Percentiles rank a stretch among this genome's conserved stretches.
Conservation (phyloP, 2,888 invertebrate species). For the Lacanobia wlatinum region DNA sequence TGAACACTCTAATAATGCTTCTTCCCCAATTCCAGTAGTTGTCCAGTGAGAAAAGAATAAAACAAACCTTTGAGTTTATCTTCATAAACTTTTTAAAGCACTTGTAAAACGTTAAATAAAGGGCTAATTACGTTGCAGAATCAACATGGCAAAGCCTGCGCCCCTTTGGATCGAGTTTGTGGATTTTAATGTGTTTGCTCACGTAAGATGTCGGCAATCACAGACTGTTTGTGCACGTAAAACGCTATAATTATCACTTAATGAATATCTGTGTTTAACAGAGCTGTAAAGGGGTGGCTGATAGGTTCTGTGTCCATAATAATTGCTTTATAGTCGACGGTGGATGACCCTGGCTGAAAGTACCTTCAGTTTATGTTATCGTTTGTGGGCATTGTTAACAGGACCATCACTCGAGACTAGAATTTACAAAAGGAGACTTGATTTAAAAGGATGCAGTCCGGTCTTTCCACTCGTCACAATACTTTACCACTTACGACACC, state of each 20-base stretch:
- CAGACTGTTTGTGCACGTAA: conserved; percentile 50
- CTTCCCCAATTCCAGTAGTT: conserved; percentile 1
- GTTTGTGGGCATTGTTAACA: background rate
- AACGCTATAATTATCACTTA: conserved; percentile 51
- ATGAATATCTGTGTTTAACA: conserved; percentile 39
- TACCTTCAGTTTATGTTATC: background rate
- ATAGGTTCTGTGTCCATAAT: conserved; percentile 26
- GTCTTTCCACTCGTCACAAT: background rate
- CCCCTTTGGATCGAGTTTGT: conserved; percentile 43
- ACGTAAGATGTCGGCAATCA: conserved; percentile 58
- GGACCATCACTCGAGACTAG: background rate
- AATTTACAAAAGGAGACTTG: background rate
- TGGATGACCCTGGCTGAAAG: conserved; percentile 10
- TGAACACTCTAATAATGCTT: conserved; percentile 1
- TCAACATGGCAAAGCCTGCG: conserved; percentile 47
- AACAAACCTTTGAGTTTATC: conserved; percentile 5
- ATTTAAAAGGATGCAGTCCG: background rate
- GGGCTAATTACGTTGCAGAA: conserved; percentile 40
- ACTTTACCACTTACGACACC: background rate
- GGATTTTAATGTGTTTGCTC: conserved; percentile 57
- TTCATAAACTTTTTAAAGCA: conserved; percentile 33
- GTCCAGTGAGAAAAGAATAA: conserved; percentile 3
- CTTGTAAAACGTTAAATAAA: conserved; percentile 32
- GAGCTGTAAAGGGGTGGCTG: conserved; percentile 39
- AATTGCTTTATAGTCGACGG: conserved; percentile 19